Evolutionary conservation across 2,888 invertebrate species (phyloP), one percentile per base, ranked within the genome.

Genomic region (Rosalia funebris): DNA sequence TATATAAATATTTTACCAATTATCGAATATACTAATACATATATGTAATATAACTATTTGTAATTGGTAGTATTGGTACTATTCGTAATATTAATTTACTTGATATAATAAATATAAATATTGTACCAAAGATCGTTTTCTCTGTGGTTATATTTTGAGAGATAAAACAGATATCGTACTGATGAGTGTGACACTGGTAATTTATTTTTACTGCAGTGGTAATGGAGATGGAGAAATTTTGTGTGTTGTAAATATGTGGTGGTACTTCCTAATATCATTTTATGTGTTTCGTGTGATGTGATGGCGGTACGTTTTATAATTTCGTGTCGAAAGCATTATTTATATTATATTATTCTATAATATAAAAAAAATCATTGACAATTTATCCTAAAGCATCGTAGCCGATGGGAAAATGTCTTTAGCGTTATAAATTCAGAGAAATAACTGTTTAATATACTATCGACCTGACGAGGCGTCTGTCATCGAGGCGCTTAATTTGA

Each of bases 401-500:
- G 4, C 25, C 25, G 25, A 25, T 25, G 25, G 7, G 25, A 7
- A 5, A 7, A 5, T 7, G 25, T 25, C 25, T 3, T 25, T 25
- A 25, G 25, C 25, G 25, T 7, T 5, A 5, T 15, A 47, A n/a
- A 47, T 34, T 47, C 11, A 47, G 9, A 32, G 3, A 7, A 34
- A n/a, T 17, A 32, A 34, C 16, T 32, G 34, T 25, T 25, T 25
- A 25, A 25, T 25, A 25, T 34, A 17, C 1, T 34, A 32, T 34
- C 32, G 46, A 47, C 46, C 31, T 19, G 17, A 1, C 41, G n/a
- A 19, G 25, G 48, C 48, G 48, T 48, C 48, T 37, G 19, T 48
- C 11, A 25, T 20, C 4, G 36, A 19, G 48, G 48, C 48, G 48
- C 48, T n/a, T 48, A 17, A 36, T 48, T 48, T 36, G 19, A 48